Percentiles rank a stretch among this genome's conserved stretches.
Conservation (phyloP, 2,797 vertebrate species). For the Okamejei kenojei region DNA sequence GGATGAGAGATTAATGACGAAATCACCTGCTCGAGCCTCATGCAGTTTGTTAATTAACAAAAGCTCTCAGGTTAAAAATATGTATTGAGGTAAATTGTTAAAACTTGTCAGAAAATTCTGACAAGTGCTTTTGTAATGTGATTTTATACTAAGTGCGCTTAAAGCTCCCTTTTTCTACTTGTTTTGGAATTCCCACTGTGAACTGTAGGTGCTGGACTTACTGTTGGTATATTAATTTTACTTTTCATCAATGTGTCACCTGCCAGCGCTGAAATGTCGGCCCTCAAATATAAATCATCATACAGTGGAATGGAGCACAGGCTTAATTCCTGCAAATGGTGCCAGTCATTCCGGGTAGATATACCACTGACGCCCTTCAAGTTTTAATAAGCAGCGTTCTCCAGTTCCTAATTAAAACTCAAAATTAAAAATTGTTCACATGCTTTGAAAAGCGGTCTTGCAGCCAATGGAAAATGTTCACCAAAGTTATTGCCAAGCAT, state of each 20-base stretch:
- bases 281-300: constrained; percentile 53
- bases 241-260: constrained; percentile 76
- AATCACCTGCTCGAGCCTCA: constrained; percentile 67
- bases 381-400: constrained; percentile 51
- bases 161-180: constrained; percentile 69
- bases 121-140: constrained; percentile 74
- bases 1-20: constrained; percentile 70
- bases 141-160: constrained; percentile 63
- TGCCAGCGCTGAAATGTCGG: constrained; percentile 72
- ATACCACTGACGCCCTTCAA: constrained; percentile 42
- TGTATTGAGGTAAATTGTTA: constrained; percentile 53
- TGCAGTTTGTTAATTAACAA: constrained; percentile 72
- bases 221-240: constrained; percentile 76
- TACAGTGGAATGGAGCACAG: constrained; percentile 51
- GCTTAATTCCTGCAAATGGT: constrained; percentile 55
- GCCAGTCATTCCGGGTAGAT: constrained; percentile 49
- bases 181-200: constrained; percentile 69
- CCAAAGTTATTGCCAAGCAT: constrained; percentile 56
- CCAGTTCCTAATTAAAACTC: constrained; percentile 51
- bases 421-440: constrained; percentile 73
- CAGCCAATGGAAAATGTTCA: constrained; percentile 52
- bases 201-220: constrained; percentile 71
- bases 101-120: constrained; percentile 62
- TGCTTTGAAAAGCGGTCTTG: constrained; percentile 63
- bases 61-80: constrained; percentile 62